Conservation (phyloP, 2,113 vertebrate species). For the Tympanuchus pallidicinctus region DNA sequence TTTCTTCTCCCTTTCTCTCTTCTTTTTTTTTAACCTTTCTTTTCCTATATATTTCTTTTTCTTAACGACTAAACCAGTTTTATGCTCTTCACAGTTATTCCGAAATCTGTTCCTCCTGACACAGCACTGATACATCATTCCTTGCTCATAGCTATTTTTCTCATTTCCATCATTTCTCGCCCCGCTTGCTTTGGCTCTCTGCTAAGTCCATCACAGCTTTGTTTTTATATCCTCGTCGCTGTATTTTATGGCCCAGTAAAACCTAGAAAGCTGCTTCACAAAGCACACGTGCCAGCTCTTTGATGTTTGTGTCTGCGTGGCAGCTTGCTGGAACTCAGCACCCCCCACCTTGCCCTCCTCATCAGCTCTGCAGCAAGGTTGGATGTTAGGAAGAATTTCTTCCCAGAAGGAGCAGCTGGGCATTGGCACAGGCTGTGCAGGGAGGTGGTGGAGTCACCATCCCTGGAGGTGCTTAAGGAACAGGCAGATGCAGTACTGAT, state of each 20-base stretch:
- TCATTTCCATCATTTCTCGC: constrained; percentile 38
- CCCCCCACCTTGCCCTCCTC: neutral
- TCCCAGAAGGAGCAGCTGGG: too few relatives aligned
- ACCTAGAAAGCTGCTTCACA: constrained; percentile 58
- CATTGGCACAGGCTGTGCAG: too few relatives aligned
- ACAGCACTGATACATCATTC: constrained; percentile 35
- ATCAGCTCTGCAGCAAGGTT: fast-evolving
- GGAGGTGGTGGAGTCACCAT: too few relatives aligned
- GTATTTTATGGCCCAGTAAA: constrained; percentile 66
- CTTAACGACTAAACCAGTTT: constrained; percentile 68
- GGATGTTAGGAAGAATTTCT: too few relatives aligned
- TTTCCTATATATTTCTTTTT: neutral
- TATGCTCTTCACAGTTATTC: constrained; percentile 63
- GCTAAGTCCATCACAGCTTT: constrained; percentile 75
- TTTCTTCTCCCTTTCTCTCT: neutral
- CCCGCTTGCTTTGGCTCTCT: constrained; percentile 65
- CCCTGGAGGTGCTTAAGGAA: too few relatives aligned
- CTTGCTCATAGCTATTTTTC: neutral
- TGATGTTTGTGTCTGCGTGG: constrained; percentile 51
- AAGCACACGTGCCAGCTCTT: constrained; percentile 33
- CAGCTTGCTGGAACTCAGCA: constrained; percentile 15
- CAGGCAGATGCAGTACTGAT: too few relatives aligned
- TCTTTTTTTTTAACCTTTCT: neutral
- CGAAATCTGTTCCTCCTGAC: constrained; percentile 60
- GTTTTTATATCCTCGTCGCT: constrained; percentile 54